A percentile compares a stretch with the other conserved stretches of the same genome.
Evolutionary conservation across 1,140 invertebrate species (phyloP).

Genomic region (Plodia interpunctella): DNA sequence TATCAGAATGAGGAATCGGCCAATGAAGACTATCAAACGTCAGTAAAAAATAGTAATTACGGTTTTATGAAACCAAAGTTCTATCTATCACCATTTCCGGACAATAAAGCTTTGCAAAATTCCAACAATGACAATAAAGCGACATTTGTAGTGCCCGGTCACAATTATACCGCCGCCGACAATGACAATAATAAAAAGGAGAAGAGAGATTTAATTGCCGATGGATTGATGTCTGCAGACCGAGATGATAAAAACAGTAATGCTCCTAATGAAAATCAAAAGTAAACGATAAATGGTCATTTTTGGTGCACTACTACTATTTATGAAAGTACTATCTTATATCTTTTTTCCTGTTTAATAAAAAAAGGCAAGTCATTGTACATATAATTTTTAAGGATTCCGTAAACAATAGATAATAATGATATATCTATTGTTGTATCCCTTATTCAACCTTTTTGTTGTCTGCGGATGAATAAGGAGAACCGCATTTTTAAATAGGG

Average conservation of each 20-base stretch:
- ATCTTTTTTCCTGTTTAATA: no score
- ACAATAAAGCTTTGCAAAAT: background rate
- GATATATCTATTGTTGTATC: no score
- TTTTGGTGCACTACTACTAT: background rate
- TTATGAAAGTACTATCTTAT: no score
- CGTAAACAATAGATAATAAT: no score
- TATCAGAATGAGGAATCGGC: constrained; percentile 26
- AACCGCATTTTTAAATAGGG: no score
- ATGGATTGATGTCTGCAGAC: constrained; percentile 8
- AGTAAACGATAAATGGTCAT: background rate
- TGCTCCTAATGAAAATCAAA: background rate
- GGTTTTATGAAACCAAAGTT: constrained; percentile 32
- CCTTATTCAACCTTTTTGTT: no score
- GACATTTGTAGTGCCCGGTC: background rate
- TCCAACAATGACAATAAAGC: background rate
- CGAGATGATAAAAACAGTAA: constrained; percentile 5
- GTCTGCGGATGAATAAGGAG: no score
- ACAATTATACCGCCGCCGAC: background rate
- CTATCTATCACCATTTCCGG: constrained; percentile 17
- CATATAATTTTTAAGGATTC: no score
- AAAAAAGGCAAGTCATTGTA: no score
- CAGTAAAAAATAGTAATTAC: constrained; percentile 26
- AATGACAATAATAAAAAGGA: background rate
- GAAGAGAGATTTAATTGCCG: background rate
- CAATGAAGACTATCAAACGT: constrained; percentile 26